Percentiles rank a stretch among this genome's conserved stretches.
Conservation (phyloP, 2,888 invertebrate species). For the Caenorhabditis sp. region DNA sequence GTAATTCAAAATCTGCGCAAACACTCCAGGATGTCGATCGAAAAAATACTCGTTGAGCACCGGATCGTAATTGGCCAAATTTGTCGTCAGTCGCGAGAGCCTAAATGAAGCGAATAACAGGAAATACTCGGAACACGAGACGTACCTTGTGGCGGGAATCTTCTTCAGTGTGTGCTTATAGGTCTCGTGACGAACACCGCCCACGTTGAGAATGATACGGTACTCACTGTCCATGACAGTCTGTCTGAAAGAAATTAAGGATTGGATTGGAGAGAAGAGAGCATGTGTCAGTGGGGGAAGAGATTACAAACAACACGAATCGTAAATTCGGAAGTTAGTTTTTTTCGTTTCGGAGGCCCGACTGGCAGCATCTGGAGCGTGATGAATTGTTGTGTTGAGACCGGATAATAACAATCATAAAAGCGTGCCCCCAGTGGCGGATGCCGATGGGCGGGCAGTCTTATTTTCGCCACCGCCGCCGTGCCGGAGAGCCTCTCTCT, state of each 20-base stretch:
- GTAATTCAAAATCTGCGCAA: constrained; percentile 94
- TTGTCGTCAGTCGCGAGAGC: constrained; percentile 89
- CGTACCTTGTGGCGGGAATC: constrained; percentile 90
- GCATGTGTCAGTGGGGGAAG: too few species aligned
- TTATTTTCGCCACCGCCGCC: constrained; percentile 57
- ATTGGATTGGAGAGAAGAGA: not conserved
- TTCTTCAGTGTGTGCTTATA: constrained; percentile 89
- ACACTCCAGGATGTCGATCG: constrained; percentile 91
- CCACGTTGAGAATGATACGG: constrained; percentile 96
- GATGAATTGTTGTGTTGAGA: constrained; percentile 63
- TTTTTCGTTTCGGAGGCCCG: constrained; percentile 30
- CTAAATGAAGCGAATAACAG: constrained; percentile 11
- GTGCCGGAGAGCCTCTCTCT: constrained; percentile 27
- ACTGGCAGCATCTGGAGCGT: constrained; percentile 58
- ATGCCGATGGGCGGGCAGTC: constrained; percentile 28
- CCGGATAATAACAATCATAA: constrained; percentile 65
- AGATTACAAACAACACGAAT: constrained; percentile 11
- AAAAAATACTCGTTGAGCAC: constrained; percentile 99
- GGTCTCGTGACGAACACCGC: constrained; percentile 94
- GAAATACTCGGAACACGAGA: not conserved
- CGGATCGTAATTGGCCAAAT: constrained; percentile 98
- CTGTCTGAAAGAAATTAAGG: constrained; percentile 59
- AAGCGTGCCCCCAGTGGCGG: constrained; percentile 44
- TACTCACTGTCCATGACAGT: constrained; percentile 81
- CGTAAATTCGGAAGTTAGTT: constrained; percentile 47